A percentile compares a stretch with the other conserved stretches of the same genome.
These are phyloP conservation scores for Tribolium castaneum DNA, from an alignment of 1,140 invertebrate species.

Conservation along the genomic window DNA sequence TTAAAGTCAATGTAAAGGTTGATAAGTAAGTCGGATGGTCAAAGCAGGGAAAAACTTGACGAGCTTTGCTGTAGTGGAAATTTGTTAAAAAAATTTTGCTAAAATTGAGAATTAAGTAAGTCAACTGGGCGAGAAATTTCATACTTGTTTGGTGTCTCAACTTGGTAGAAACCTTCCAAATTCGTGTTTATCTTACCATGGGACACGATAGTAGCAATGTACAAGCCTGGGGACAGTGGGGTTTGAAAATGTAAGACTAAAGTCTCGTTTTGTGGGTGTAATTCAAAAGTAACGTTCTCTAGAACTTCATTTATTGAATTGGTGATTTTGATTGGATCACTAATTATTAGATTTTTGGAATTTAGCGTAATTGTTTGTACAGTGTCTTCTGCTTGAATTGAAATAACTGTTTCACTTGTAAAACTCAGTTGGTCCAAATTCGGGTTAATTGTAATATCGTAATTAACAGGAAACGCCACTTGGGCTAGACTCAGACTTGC, in stretches of 20 bases:
- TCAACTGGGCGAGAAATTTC: neutral
- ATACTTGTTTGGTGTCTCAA: neutral
- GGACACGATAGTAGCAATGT: neutral
- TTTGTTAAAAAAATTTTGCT: neutral
- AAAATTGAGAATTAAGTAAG: neutral
- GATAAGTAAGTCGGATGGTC: neutral
- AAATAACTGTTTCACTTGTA: neutral
- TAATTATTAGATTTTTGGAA: neutral
- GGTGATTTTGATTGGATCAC: neutral
- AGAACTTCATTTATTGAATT: neutral
- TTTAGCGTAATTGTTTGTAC: neutral
- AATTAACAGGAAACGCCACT: neutral
- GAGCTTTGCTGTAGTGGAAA: neutral
- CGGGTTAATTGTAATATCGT: neutral
- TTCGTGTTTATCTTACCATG: neutral
- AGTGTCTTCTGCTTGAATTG: neutral
- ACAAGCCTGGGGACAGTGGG: neutral
- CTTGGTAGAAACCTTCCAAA: neutral
- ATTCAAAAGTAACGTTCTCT: neutral
- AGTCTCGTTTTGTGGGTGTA: neutral
- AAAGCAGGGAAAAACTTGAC: conserved; percentile 10
- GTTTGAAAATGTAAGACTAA: neutral
- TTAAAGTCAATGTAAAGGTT: neutral
- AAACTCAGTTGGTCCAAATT: neutral
- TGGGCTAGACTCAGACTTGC: neutral